Percentiles rank a stretch among this genome's conserved stretches.
Conservation (phyloP, 2,113 vertebrate genomes). For the Sorex araneus region DNA sequence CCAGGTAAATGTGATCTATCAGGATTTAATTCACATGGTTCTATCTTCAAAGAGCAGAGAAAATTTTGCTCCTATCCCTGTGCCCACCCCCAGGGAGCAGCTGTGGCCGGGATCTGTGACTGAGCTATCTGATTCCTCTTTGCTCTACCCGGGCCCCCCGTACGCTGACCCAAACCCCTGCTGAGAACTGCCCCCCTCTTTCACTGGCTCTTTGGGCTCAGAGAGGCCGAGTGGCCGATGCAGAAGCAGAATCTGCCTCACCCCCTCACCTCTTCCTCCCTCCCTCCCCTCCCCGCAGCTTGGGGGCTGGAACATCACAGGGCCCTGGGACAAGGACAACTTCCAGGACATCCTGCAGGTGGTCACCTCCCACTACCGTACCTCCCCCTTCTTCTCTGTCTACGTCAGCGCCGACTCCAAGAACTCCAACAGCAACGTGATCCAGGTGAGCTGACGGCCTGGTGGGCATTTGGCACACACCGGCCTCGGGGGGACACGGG, state of each 20-base stretch:
- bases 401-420: slow-evolving; percentile 97
- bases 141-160: too few species aligned
- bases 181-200: too few species aligned
- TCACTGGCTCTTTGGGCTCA: too few species aligned
- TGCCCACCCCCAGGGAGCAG: background rate
- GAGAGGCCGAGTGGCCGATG: too few species aligned
- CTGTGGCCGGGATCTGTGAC: fast-evolving
- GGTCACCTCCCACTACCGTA: slow-evolving; percentile 93
- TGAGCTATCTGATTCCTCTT: too few species aligned
- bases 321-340: slow-evolving; percentile 91
- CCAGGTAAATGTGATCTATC: too few species aligned
- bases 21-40: background rate
- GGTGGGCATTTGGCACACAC: background rate
- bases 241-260: background rate
- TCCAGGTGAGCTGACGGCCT: slow-evolving; percentile 92
- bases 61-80: background rate
- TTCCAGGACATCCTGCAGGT: slow-evolving; percentile 94
- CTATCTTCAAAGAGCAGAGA: background rate
- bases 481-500: fast-evolving
- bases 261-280: background rate
- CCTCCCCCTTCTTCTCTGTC: slow-evolving; percentile 96
- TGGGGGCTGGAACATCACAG: slow-evolving; percentile 95
- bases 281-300: slow-evolving; percentile 88
- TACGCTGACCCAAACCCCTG: too few species aligned
- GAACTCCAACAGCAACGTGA: slow-evolving; percentile 97